Evolutionary conservation across 2,113 vertebrate genomes (phyloP).

Genomic region (Equus przewalskii): DNA sequence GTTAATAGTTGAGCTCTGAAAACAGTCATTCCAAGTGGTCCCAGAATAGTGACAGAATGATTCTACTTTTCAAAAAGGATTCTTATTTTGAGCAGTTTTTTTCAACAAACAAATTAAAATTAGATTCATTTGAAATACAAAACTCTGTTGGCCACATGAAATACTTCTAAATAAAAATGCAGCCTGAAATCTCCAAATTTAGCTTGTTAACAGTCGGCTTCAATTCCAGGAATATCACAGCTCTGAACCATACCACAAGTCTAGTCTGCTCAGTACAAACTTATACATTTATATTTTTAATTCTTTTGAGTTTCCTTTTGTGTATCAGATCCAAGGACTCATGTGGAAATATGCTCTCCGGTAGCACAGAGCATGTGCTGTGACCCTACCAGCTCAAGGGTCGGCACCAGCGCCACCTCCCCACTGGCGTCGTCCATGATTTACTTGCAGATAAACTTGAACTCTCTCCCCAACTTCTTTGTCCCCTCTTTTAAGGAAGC

Average conservation of each 20-base stretch:
- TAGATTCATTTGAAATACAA: neutral
- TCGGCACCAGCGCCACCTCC: no score
- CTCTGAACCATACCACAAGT: neutral
- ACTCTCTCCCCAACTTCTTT: neutral
- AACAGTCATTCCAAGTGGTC: neutral
- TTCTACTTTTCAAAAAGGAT: neutral
- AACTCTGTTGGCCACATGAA: neutral
- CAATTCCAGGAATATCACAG: neutral
- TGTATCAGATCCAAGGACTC: neutral
- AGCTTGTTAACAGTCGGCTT: neutral
- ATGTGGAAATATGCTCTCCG: neutral
- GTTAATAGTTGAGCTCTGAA: neutral
- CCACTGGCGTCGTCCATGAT: neutral
- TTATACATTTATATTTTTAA: neutral
- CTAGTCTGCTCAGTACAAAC: neutral
- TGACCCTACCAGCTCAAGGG: no score
- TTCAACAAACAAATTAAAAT: conserved; percentile 20
- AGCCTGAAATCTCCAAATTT: neutral
- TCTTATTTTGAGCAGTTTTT: neutral
- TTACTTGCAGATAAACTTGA: neutral
- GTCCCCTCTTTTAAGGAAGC: neutral
- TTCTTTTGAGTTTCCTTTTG: neutral
- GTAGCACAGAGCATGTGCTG: accelerated
- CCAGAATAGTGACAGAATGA: neutral
- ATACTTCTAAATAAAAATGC: conserved; percentile 16